These are phyloP conservation scores for Lontra canadensis DNA, from an alignment of 2,113 vertebrate species.

Conservation along the genomic window DNA sequence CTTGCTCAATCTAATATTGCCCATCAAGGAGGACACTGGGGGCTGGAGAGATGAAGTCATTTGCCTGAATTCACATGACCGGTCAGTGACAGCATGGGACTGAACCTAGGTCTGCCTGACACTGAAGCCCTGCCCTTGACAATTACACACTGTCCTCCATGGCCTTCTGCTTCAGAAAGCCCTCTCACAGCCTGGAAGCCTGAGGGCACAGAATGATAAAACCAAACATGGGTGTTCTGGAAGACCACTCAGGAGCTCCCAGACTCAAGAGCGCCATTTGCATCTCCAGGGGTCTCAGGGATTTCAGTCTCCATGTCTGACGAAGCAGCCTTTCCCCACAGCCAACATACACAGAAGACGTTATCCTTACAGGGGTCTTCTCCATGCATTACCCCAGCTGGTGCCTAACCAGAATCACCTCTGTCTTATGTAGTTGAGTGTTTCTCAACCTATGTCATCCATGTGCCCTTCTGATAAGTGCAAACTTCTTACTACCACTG, in stretches of 20 bases:
- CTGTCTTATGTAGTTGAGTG: background rate
- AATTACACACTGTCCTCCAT: no score
- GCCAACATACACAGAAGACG: background rate
- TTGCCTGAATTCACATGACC: background rate
- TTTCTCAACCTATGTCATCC: background rate
- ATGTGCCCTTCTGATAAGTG: background rate
- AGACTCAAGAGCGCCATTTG: background rate
- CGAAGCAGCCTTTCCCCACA: fast-evolving
- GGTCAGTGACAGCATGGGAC: background rate
- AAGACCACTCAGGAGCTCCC: background rate
- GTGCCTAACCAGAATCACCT: background rate
- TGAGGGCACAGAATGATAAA: background rate
- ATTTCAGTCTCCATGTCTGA: background rate
- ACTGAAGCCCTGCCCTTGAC: background rate
- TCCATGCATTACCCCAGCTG: no score
- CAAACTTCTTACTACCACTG: background rate
- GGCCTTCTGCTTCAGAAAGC: background rate
- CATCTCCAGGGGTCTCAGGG: background rate
- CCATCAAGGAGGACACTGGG: background rate
- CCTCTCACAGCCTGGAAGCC: background rate
- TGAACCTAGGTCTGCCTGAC: background rate
- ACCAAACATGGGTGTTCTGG: background rate
- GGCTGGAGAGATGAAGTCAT: background rate
- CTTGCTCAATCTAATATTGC: background rate
- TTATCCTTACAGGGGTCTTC: background rate